Percentiles rank a stretch among this genome's conserved stretches.
Evolutionary conservation across 2,888 invertebrate genomes (phyloP).

Genomic region (Beris chalybata): DNA sequence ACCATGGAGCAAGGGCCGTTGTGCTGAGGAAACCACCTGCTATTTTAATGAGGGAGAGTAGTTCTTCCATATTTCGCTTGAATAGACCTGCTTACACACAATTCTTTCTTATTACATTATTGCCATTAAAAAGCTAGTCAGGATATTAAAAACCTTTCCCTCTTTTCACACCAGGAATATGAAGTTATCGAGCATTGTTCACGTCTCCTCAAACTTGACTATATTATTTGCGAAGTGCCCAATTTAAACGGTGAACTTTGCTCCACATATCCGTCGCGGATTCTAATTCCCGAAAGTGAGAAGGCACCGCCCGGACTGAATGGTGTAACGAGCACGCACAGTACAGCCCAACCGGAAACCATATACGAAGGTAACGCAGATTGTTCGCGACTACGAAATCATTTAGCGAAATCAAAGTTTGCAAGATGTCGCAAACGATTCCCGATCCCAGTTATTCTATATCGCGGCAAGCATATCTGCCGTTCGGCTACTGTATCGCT

Average conservation of each 20-base stretch:
- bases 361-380: slow-evolving; percentile 65
- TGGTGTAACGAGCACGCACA: slow-evolving; percentile 28
- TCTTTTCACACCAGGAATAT: slow-evolving; percentile 58
- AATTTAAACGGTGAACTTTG: slow-evolving; percentile 70
- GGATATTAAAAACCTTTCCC: background rate
- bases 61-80: slow-evolving; percentile 25
- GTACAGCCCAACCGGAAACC: slow-evolving; percentile 46
- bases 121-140: too few relatives aligned
- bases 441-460: slow-evolving; percentile 75
- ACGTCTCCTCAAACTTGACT: slow-evolving; percentile 68
- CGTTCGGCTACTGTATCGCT: slow-evolving; percentile 75
- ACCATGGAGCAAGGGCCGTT: too few relatives aligned
- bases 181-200: slow-evolving; percentile 65
- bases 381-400: slow-evolving; percentile 62
- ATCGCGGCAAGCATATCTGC: slow-evolving; percentile 71
- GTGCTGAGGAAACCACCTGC: too few relatives aligned
- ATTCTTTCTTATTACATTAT: slow-evolving; percentile 3
- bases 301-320: slow-evolving; percentile 44
- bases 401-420: slow-evolving; percentile 68
- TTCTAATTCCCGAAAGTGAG: slow-evolving; percentile 67
- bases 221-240: slow-evolving; percentile 65
- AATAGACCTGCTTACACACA: slow-evolving; percentile 31
- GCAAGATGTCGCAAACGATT: slow-evolving; percentile 76
- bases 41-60: slow-evolving; percentile 23
- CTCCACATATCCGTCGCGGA: slow-evolving; percentile 70